Conservation (phyloP, 1,140 invertebrate genomes). For the Piezodorus guildinii region DNA sequence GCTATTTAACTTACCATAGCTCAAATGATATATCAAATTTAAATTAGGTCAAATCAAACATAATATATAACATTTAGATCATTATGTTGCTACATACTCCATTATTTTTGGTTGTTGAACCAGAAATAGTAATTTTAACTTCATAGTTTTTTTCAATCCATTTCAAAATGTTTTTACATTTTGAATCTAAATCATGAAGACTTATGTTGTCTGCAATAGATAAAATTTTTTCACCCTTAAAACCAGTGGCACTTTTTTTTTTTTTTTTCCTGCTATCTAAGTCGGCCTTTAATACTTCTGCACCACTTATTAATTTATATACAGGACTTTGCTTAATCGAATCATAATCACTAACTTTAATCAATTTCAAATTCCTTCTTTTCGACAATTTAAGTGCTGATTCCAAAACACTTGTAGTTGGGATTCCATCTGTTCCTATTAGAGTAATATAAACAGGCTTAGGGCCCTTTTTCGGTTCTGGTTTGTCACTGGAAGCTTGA, state of each 20-base stretch:
- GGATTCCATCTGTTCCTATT: background rate
- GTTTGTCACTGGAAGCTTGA: too few species aligned
- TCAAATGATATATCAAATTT: too few species aligned
- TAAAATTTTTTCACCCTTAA: conserved; percentile 19
- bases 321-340: conserved; percentile 14
- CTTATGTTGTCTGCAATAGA: conserved; percentile 6
- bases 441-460: conserved; percentile 3
- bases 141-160: conserved; percentile 18
- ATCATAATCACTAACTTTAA: conserved; percentile 18
- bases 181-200: conserved; percentile 13
- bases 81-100: background rate
- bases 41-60: too few species aligned
- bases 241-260: conserved; percentile 6
- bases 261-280: conserved; percentile 4
- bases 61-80: too few species aligned
- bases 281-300: conserved; percentile 5
- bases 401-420: background rate
- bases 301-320: conserved; percentile 4
- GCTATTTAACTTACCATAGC: too few species aligned
- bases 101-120: background rate
- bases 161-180: conserved; percentile 11
- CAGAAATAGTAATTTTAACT: conserved; percentile 14
- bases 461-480: too few species aligned
- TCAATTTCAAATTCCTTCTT: conserved; percentile 18
- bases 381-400: conserved; percentile 6